Base-by-base conservation (phyloP, 2,113 vertebrate genomes). In the western clawed frog (Xenopus tropicalis) region DNA sequence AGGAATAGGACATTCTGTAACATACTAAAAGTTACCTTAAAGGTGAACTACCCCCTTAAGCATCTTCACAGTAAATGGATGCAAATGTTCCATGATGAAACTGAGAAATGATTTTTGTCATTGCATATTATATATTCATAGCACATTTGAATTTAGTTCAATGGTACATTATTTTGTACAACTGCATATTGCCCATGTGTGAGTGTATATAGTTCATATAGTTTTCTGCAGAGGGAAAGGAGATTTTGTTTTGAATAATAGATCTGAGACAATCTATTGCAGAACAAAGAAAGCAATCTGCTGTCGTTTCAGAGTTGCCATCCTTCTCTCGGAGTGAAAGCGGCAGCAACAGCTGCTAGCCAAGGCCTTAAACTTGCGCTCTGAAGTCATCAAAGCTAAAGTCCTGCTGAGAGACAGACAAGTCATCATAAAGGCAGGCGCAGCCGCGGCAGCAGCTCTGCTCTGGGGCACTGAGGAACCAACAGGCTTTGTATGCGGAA, bases 271-370 rank as follows among this genome's bases (percentile, higher is more conserved):
- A 66, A 61, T 80, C 42, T 56, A 1, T 67, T 61, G 66, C 66
- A 16, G 42, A 78, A 79, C 9, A 42, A 80, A 80, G 81, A 70
- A 82, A 81, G 74, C 78, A 79, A 83, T 61, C 78, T 74, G 61
- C 61, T 77, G 22, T 72, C 72, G 70, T 82, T 77, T 80, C 70
- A 76, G 68, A 59, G 37, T 72, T 37, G 29, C 29, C 29, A 37
- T 69, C 71, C 77, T 66, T 78, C 79, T 83, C 74, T 82, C 51
- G 78, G 71, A 75, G 69, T 0, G 44, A 74, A 79, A 84, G 79
- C 74, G 75, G 81, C 72, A 19, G 70, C 19, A 79, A 78, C 77
- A 84, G 83, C 86, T 86, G 79, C 80, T 56, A 61, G 79, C 71
- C 72, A 1, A 0, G 78, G 77, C 58, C 72, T 46, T 69, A 75